phyloP scores from a whole-genome alignment of 1,140 invertebrate genomes.

The Kradibia gibbosae region DNA sequence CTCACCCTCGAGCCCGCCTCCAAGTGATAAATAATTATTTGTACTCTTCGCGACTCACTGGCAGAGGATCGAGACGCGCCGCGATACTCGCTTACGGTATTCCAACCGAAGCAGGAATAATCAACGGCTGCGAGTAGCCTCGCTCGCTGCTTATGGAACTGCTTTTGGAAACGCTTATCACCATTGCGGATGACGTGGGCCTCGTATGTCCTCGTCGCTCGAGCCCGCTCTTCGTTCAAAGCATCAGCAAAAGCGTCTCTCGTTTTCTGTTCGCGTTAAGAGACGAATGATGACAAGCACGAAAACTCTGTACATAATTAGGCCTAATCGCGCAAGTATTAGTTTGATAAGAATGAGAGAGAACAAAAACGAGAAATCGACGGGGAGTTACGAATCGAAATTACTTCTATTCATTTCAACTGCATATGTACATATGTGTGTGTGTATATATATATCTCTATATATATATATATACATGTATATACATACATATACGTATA shows the following conservation, averaged over 20 bases:
- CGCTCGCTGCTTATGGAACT: neutral
- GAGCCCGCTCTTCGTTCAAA: neutral
- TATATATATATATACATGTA: no score
- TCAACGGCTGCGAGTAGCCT: neutral
- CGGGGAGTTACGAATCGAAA: neutral
- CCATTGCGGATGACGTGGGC: neutral
- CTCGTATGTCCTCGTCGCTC: neutral
- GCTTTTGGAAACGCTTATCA: constrained; percentile 7
- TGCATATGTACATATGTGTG: neutral
- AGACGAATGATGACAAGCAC: neutral
- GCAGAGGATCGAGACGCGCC: no score
- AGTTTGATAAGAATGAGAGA: neutral
- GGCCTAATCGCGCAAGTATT: constrained; percentile 45
- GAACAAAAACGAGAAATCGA: neutral
- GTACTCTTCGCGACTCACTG: no score
- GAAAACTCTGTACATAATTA: constrained; percentile 41
- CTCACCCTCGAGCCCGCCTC: neutral
- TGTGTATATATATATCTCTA: no score
- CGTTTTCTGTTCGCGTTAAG: neutral
- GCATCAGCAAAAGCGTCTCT: neutral
- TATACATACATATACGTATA: no score
- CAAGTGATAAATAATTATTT: neutral
- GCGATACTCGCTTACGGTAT: no score
- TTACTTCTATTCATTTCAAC: constrained; percentile 13
- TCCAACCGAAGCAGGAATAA: neutral